Conservation (phyloP, 2,797 vertebrate species). For the Centropyge bicolor region DNA sequence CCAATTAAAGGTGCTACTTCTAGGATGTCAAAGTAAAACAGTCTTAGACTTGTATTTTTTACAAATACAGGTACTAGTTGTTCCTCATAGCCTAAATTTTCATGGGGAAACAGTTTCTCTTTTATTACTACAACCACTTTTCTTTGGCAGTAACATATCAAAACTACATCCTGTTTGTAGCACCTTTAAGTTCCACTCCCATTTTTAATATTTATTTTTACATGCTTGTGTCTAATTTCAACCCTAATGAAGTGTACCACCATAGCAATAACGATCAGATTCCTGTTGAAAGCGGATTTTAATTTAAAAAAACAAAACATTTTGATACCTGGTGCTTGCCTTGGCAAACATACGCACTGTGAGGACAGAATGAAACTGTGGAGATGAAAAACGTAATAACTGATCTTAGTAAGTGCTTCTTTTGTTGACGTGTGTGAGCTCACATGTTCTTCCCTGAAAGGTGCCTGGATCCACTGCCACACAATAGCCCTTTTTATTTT, state of each 20-base stretch:
- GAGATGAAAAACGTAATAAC: not conserved
- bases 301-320: slow-evolving; percentile 2
- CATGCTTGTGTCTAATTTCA: slow-evolving; percentile 29
- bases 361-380: not conserved
- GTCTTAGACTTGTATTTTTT: slow-evolving; percentile 11
- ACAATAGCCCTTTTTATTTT: slow-evolving; percentile 19
- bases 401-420: slow-evolving; percentile 8
- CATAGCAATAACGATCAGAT: slow-evolving; percentile 69
- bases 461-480: slow-evolving; percentile 39
- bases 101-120: slow-evolving; percentile 18
- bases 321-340: slow-evolving; percentile 38
- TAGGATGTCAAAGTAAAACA: slow-evolving; percentile 47
- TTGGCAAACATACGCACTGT: slow-evolving; percentile 32
- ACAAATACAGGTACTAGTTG: slow-evolving; percentile 10
- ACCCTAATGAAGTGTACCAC: slow-evolving; percentile 18
- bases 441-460: slow-evolving; percentile 25
- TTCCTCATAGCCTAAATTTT: not conserved
- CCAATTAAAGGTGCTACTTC: slow-evolving; percentile 62
- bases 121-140: slow-evolving; percentile 7
- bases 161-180: slow-evolving; percentile 49
- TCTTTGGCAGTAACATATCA: slow-evolving; percentile 27
- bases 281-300: slow-evolving; percentile 38
- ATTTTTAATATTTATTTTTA: slow-evolving; percentile 52
- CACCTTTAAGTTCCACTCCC: slow-evolving; percentile 48
- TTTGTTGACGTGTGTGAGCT: slow-evolving; percentile 16